These are phyloP conservation scores for Epizoanthus scotinus DNA, from an alignment of 92 coral and sea anemone genomes.

Conservation along the genomic window DNA sequence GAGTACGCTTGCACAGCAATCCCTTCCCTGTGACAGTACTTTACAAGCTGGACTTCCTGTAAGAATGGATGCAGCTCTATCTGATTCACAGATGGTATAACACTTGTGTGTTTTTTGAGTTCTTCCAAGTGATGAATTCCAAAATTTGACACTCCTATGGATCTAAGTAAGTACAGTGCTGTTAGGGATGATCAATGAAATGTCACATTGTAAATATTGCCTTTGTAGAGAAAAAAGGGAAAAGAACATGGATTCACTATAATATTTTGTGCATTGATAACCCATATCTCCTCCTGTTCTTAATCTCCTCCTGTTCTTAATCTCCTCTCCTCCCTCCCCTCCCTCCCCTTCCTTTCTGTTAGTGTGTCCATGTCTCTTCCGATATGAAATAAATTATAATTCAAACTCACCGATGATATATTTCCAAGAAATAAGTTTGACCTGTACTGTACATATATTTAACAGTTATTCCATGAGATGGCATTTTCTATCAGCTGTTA, in stretches of 20 bases:
- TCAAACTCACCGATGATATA: not conserved
- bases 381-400: not conserved
- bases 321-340: too few species aligned
- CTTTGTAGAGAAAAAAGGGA: not conserved
- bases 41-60: constrained; percentile 70
- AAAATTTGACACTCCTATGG: constrained; percentile 98
- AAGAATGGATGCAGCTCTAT: constrained; percentile 94
- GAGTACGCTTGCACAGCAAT: constrained; percentile 92
- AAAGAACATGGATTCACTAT: not conserved
- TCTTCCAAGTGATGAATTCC: constrained; percentile 92
- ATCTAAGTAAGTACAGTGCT: constrained; percentile 47
- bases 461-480: too few species aligned
- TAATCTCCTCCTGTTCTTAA: too few species aligned
- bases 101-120: constrained; percentile 65
- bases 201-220: too few species aligned
- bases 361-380: not conserved
- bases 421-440: not conserved
- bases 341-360: not conserved
- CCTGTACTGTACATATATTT: not conserved
- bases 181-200: not conserved
- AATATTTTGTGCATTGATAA: too few species aligned
- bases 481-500: too few species aligned
- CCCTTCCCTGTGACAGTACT: constrained; percentile 71
- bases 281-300: too few species aligned
- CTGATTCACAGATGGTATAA: constrained; percentile 91